Percentiles rank a stretch among this genome's conserved stretches.
These are phyloP conservation scores for Sesia apiformis DNA, from an alignment of 2,888 invertebrate genomes.

Conservation along the genomic window DNA sequence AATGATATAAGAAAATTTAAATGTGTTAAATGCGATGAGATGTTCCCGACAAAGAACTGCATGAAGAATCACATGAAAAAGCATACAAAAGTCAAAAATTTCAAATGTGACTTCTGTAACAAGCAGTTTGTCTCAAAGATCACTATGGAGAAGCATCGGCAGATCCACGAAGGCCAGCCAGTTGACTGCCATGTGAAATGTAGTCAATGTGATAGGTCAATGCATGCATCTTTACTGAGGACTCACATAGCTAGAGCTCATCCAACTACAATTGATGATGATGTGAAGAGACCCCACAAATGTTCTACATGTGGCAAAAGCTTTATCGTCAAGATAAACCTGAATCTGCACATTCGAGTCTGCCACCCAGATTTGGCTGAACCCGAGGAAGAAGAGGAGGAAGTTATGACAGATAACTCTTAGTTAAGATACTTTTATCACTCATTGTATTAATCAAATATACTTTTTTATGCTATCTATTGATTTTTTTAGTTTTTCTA, in stretches of 20 bases:
- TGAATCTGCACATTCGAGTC: slow-evolving; percentile 61
- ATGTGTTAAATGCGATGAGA: slow-evolving; percentile 64
- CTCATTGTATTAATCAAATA: slow-evolving; percentile 35
- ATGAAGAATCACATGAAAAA: slow-evolving; percentile 67
- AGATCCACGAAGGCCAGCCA: slow-evolving; percentile 59
- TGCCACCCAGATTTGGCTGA: slow-evolving; percentile 64
- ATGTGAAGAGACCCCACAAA: slow-evolving; percentile 61
- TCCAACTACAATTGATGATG: slow-evolving; percentile 47
- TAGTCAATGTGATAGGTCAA: slow-evolving; percentile 56
- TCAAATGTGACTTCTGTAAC: slow-evolving; percentile 61
- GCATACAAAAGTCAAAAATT: slow-evolving; percentile 66
- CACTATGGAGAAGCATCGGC: slow-evolving; percentile 64
- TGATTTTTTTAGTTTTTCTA: not conserved
- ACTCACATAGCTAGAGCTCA: slow-evolving; percentile 58
- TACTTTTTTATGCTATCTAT: slow-evolving; percentile 52
- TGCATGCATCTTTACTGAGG: slow-evolving; percentile 55
- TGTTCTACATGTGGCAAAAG: slow-evolving; percentile 63
- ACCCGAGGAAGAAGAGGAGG: slow-evolving; percentile 65
- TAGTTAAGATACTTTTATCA: slow-evolving; percentile 36
- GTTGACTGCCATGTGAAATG: slow-evolving; percentile 65
- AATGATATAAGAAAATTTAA: slow-evolving; percentile 67
- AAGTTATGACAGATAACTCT: slow-evolving; percentile 63
- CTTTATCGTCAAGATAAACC: slow-evolving; percentile 63
- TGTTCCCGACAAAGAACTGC: slow-evolving; percentile 66
- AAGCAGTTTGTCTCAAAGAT: slow-evolving; percentile 66